These are phyloP conservation scores for Climacteris rufus DNA, from an alignment of 2,113 vertebrate species.

Conservation along the genomic window DNA sequence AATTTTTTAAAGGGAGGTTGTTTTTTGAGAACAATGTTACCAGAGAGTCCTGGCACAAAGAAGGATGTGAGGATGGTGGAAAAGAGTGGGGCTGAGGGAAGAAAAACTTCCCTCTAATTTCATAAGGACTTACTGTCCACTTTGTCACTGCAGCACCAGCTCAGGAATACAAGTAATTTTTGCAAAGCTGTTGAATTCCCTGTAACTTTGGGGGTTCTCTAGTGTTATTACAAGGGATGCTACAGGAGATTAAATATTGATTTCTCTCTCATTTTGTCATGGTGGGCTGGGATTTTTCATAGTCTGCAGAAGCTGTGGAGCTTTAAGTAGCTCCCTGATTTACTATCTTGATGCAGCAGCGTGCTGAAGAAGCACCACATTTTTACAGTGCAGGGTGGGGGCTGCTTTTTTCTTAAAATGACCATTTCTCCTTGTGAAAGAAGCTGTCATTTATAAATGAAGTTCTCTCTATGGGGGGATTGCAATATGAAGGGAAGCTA, in stretches of 20 bases:
- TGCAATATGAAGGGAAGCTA: not conserved
- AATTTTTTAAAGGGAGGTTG: not conserved
- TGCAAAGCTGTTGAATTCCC: not conserved
- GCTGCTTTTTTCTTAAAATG: not conserved
- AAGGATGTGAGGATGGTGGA: not conserved
- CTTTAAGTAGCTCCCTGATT: slow-evolving; percentile 30
- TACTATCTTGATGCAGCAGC: not conserved
- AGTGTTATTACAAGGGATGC: not conserved
- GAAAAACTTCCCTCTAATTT: not conserved
- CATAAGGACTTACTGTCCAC: not conserved
- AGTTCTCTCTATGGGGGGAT: fast-evolving
- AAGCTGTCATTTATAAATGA: not conserved
- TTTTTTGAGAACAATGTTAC: not conserved
- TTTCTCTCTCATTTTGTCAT: slow-evolving; percentile 15
- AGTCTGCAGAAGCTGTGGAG: not conserved
- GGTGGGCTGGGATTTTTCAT: slow-evolving; percentile 14
- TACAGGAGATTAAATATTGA: slow-evolving; percentile 62
- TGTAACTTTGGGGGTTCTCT: not conserved
- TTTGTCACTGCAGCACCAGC: not conserved
- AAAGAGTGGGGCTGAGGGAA: not conserved
- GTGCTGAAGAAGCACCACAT: not conserved
- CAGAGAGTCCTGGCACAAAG: not conserved
- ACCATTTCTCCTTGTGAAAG: not conserved
- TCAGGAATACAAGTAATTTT: not conserved
- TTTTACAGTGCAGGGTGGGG: not conserved